Base-by-base conservation (phyloP, 2,797 vertebrate genomes). In the Leontopithecus rosalia region DNA sequence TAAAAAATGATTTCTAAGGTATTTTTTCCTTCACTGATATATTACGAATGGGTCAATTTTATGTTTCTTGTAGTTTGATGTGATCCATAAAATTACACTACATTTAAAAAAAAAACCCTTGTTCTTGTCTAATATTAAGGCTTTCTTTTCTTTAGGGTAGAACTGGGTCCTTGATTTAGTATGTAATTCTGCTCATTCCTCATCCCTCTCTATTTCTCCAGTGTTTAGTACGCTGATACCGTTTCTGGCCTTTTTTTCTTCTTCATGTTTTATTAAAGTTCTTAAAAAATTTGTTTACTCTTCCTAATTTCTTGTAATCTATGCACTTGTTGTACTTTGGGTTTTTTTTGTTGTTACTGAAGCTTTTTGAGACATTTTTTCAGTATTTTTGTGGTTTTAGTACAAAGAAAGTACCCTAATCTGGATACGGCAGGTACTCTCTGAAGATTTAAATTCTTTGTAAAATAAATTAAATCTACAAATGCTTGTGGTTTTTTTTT, bases 331-430 rank as follows among this genome's bases (percentile, higher is more conserved):
- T 80, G 58, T 95, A 81, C 33, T 64, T 85, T 55, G 72, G 48
- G 93, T 94, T 70, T 93, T 80, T 88, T 75, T 80, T 90, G 82
- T 75, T 93, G n/a, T 72, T 83, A 82, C 70, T 39, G 36, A 94
- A 89, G 36, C 24, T 80, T 94, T 94, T 77, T 48, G 88, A 80
- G 76, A 82, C 55, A 46, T 64, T 61, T 81, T 85, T 93, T 48
- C 43, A 79, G 61, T 90, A 91, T 57, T 88, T 94, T 80, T 95
- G 93, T 85, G 86, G 95, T 92, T 92, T 94, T 58, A 88, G 26
- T 84, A 76, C 39, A 89, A 96, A 95, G 73, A 75, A 96, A 93
- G 55, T 75, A 72, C 30, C 10, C 14, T 41, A 73, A 41, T 87
- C 81, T 92, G 64, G 64, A 93, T 72, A 61, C 0, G 10, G 50